Evolutionary conservation across 2,888 invertebrate genomes (phyloP).

Genomic region (Junonia oenone): DNA sequence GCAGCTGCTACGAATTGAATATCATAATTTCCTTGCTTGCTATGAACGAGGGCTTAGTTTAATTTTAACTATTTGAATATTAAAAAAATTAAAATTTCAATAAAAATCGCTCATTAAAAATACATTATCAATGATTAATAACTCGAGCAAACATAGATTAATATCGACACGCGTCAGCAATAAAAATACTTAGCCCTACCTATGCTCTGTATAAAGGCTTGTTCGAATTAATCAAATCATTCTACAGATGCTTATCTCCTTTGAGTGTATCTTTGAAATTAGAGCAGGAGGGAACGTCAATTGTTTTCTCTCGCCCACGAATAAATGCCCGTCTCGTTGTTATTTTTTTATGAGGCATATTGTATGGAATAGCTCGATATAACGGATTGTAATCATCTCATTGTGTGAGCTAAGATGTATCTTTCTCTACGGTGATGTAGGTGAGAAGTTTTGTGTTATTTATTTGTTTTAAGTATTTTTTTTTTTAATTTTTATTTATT

Average conservation of each 20-base stretch:
- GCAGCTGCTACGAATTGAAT: too few species aligned
- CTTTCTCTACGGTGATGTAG: conserved; percentile 39
- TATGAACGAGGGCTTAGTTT: too few species aligned
- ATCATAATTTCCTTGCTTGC: too few species aligned
- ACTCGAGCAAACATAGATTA: conserved; percentile 57
- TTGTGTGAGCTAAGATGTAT: conserved; percentile 73
- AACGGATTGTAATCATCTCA: conserved; percentile 78
- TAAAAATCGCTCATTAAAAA: conserved; percentile 49
- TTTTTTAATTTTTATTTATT: neutral
- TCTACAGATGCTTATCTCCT: conserved; percentile 58
- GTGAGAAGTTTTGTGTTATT: conserved; percentile 37
- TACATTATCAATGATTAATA: conserved; percentile 70
- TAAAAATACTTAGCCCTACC: conserved; percentile 68
- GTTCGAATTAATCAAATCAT: conserved; percentile 78
- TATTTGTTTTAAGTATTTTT: neutral
- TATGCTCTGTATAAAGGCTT: conserved; percentile 61
- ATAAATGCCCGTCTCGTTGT: conserved; percentile 56
- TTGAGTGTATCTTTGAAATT: conserved; percentile 67
- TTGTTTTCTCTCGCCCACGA: conserved; percentile 78
- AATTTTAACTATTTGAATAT: neutral
- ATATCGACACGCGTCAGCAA: conserved; percentile 76
- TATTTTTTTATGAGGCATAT: conserved; percentile 53
- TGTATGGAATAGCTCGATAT: conserved; percentile 62
- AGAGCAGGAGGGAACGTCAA: conserved; percentile 71
- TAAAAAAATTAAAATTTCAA: neutral